Base-by-base conservation (phyloP, 2,113 vertebrate species). In the Arvicanthis niloticus region DNA sequence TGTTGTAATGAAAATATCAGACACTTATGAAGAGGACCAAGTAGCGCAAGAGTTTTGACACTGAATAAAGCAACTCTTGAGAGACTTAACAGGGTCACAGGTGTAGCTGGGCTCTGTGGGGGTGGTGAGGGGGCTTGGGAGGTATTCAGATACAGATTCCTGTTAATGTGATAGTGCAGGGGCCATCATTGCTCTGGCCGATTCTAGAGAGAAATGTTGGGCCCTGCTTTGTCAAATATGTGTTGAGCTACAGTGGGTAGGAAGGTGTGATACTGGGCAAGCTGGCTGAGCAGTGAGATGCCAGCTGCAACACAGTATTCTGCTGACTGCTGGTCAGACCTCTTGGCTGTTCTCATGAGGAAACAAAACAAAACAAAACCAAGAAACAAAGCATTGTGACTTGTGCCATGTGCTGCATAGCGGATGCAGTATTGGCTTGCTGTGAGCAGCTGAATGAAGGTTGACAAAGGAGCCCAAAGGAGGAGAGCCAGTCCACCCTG, bases 321-420 rank as follows among this genome's bases (percentile, higher is more conserved):
- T 77, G 40, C 68, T 21, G 37, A 21, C 22, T 37, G 22, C 0
- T 29, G 89, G 29, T 29, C 29, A 67, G 31, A 26, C 37, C 2
- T 34, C 65, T 37, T 15, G 51, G 58, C 48, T 75, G 42, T 77
- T 56, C 37, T 77, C 42, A 13, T 3, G 16, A 42, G 42, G 48
- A 86, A 67, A 42, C 21, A 67, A 86, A 67, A 42, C 21, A 5
- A 56, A 77, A 82, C 9, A 21, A 58, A 56, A 45, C 73, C 42
- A 8, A n/a, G 22, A 60, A 24, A 13, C 58, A 89, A 45, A 13
- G 40, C 12, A 3, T 45, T 13, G 5, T 6, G 5, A 15, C 37
- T n/a, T 3, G 0, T 19, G 16, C 29, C 17, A 0, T 29, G 5
- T 12, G 21, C 26, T 8, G 0, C 42, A 56, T 12, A 51, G 12